Conservation (phyloP, 2,888 invertebrate genomes). For the Parasteatoda lunata region DNA sequence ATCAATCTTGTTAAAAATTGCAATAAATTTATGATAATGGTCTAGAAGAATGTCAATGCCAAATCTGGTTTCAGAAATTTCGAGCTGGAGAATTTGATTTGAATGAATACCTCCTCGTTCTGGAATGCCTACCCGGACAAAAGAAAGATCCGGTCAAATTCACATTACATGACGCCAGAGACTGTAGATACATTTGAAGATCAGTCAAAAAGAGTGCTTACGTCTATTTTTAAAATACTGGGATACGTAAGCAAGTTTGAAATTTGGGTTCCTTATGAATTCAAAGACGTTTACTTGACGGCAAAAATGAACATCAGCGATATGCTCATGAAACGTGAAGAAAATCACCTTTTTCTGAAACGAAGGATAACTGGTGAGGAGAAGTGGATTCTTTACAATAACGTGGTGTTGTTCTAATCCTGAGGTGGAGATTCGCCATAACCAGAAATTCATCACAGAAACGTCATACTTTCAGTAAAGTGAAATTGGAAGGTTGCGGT, state of each 20-base stretch:
- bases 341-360: not conserved
- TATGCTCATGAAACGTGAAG: not conserved
- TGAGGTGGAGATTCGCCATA: not conserved
- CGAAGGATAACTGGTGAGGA: not conserved
- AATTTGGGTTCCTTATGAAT: not conserved
- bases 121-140: not conserved
- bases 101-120: not conserved
- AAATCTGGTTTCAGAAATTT: constrained; percentile 2
- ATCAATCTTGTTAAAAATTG: not conserved
- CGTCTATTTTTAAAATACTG: not conserved
- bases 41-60: not conserved
- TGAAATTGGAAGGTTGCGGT: not conserved
- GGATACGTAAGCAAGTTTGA: not conserved
- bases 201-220: not conserved
- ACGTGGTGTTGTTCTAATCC: not conserved
- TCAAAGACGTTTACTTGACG: not conserved
- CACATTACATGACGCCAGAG: not conserved
- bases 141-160: not conserved
- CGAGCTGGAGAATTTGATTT: constrained; percentile 1
- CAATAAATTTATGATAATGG: not conserved
- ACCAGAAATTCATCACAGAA: not conserved
- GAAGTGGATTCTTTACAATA: not conserved
- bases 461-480: not conserved
- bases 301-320: not conserved
- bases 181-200: not conserved